Conservation (phyloP, 2,797 vertebrate genomes). For the Crocidura indochinensis region DNA sequence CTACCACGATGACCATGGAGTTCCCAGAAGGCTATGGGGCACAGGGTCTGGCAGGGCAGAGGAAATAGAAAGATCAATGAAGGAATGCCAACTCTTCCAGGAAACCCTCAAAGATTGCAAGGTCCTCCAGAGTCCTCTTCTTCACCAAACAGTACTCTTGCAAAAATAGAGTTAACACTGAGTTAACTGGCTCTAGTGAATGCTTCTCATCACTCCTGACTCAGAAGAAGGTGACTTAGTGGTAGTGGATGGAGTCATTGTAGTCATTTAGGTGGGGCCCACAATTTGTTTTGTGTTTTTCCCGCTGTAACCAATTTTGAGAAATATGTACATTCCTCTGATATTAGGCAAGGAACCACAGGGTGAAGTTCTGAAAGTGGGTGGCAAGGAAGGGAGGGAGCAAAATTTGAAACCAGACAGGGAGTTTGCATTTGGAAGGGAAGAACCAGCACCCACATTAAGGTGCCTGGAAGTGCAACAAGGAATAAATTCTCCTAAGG, state of each 20-base stretch:
- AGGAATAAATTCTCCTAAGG: no score
- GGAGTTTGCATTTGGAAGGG: neutral
- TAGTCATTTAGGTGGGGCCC: neutral
- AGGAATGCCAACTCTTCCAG: neutral
- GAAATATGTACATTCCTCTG: constrained; percentile 56
- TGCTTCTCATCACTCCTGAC: neutral
- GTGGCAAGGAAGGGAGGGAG: no score
- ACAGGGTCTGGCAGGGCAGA: no score
- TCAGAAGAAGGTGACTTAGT: neutral
- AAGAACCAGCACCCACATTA: no score
- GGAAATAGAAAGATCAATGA: neutral
- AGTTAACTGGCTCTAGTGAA: neutral
- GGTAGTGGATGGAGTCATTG: neutral
- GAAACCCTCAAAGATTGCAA: neutral
- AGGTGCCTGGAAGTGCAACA: no score
- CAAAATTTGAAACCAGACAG: neutral
- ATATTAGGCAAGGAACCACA: neutral
- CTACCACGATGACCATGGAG: no score
- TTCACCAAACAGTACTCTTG: neutral
- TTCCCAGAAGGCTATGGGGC: no score
- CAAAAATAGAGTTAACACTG: neutral
- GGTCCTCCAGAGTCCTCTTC: no score
- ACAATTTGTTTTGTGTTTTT: constrained; percentile 25
- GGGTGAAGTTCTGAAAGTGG: neutral
- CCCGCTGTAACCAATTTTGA: constrained; percentile 22